phyloP scores from a whole-genome alignment of 2,888 invertebrate genomes.

The Dendrolimus pini region DNA sequence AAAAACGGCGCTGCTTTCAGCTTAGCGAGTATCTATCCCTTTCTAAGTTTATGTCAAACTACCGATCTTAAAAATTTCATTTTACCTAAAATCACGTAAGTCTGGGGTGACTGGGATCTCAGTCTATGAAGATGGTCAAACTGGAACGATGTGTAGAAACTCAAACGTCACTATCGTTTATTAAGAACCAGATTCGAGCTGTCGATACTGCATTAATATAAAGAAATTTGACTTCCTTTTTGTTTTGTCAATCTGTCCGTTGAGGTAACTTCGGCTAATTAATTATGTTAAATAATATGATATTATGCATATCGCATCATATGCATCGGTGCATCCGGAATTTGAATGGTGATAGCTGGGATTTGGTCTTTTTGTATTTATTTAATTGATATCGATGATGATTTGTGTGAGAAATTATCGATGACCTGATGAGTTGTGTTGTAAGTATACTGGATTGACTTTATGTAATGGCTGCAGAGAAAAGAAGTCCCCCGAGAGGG shows the following conservation, averaged over 20 bases:
- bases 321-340: conserved; percentile 34
- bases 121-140: not conserved
- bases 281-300: conserved; percentile 70
- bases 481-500: no score
- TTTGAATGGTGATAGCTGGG: not conserved
- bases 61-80: no score
- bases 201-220: conserved; percentile 52
- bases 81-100: no score
- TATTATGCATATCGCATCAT: conserved; percentile 69
- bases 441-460: no score
- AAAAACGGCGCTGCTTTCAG: no score
- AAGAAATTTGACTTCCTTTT: conserved; percentile 57
- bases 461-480: no score
- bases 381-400: not conserved
- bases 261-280: conserved; percentile 46
- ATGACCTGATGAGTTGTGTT: not conserved
- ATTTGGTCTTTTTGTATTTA: conserved; percentile 5
- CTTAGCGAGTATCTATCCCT: no score
- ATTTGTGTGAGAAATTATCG: not conserved
- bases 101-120: no score
- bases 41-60: no score
- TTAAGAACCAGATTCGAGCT: conserved; percentile 57
- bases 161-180: conserved; percentile 59
- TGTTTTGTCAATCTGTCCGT: conserved; percentile 65
- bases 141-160: conserved; percentile 32